A percentile compares a stretch with the other conserved stretches of the same genome.
Evolutionary conservation across 2,797 vertebrate genomes (phyloP).

Genomic region (Acipenser transmontanus): DNA sequence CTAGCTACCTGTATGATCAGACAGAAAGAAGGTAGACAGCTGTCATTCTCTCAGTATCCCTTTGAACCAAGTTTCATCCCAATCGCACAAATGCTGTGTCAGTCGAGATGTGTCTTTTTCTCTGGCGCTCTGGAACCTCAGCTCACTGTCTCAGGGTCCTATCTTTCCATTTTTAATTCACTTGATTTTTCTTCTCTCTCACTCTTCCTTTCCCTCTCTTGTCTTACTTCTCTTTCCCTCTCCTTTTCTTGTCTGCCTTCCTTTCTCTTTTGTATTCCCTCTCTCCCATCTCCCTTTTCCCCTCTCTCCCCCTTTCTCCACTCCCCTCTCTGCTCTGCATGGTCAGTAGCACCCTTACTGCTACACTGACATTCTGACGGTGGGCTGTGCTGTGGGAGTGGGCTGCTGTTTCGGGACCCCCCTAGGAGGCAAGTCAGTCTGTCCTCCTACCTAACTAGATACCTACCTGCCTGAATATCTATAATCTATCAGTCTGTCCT

Average conservation of each 20-base stretch:
- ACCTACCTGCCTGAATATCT: too few relatives aligned
- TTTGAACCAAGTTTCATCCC: too few relatives aligned
- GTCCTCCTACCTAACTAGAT: neutral
- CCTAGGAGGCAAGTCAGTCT: constrained; percentile 86
- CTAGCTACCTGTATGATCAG: too few relatives aligned
- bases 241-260: constrained; percentile 15
- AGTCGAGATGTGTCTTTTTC: neutral
- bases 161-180: constrained; percentile 5
- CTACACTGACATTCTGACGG: constrained; percentile 94
- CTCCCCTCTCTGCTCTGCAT: constrained; percentile 1
- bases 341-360: constrained; percentile 95
- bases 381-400: constrained; percentile 93
- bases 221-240: constrained; percentile 7
- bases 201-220: constrained; percentile 17
- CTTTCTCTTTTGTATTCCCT: constrained; percentile 24
- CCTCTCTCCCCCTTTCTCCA: too few relatives aligned
- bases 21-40: too few relatives aligned
- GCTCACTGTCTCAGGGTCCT: neutral
- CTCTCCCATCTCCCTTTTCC: constrained; percentile 4
- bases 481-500: too few relatives aligned
- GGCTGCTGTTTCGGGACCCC: constrained; percentile 98
- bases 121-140: neutral
- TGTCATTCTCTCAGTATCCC: too few relatives aligned
- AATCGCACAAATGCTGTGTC: too few relatives aligned
- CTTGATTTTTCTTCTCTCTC: neutral